Base-by-base conservation (phyloP, 2,888 invertebrate genomes). In the Lissonota sp. region DNA sequence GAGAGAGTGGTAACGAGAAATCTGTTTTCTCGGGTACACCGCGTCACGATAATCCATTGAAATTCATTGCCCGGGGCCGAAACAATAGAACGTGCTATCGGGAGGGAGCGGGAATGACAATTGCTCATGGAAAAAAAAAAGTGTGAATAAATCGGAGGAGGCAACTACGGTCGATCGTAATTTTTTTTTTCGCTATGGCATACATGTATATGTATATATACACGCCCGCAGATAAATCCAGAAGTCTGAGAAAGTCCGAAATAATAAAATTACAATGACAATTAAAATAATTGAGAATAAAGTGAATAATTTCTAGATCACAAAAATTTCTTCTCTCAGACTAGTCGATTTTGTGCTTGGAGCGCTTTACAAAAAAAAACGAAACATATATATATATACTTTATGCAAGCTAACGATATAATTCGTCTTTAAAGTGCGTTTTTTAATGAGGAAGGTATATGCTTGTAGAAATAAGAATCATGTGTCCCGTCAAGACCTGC, bases 401-500 rank as follows among this genome's bases (percentile, higher is more conserved):
- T 55, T 60, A 67, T 67, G 62, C 82, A 76, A 83, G 79, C 78
- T 72, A 83, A 82, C 73, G 70, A 82, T 57, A 74, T 79, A 75
- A 80, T 78, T 51, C 70, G 67, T 78, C 55, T 78, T 72, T 76
- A 73, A 82, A 81, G 72, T 80, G 80, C 83, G 80, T 81, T 83
- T 86, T 86, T 86, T 85, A 86, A 86, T 85, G 84, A 82, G 85
- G 87, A 89, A 86, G 85, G 86, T 87, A 89, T 89, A 91, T 92
- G 90, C 90, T 92, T 94, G 93, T 95, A 96, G 95, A 96, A 94
- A 95, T 95, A 95, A 95, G 95, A 95, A 95, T 95, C 94, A 94
- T 95, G 93, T 95, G 95, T 94, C 95, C 95, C 93, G 95, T 95
- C 93, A 96, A 95, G 95, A 95, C 95, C 93, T 95, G 95, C 93